These are phyloP conservation scores for Sorex fumeus DNA, from an alignment of 2,113 vertebrate genomes.

Conservation along the genomic window DNA sequence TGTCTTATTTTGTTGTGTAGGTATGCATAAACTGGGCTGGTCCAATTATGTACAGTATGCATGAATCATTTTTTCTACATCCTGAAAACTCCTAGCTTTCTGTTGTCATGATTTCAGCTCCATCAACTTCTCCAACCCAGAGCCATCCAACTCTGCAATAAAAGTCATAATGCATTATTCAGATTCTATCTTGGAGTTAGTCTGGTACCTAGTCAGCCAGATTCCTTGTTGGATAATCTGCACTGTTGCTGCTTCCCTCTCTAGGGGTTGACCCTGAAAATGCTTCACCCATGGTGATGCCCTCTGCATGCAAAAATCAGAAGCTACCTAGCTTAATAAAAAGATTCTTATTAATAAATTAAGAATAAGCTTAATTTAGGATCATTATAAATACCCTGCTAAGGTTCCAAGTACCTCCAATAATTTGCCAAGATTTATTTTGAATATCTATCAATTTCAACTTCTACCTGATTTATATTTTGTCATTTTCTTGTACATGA, in stretches of 20 bases:
- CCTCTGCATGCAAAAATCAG: background rate
- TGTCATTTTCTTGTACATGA: background rate
- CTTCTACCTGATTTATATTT: background rate
- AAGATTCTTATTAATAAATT: too few relatives aligned
- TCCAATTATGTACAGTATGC: background rate
- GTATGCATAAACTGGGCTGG: background rate
- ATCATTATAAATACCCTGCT: background rate
- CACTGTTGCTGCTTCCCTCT: background rate
- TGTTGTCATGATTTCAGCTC: background rate
- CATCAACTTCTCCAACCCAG: background rate
- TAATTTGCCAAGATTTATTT: background rate
- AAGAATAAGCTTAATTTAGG: background rate
- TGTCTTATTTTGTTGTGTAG: conserved; percentile 11
- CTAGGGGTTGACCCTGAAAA: background rate
- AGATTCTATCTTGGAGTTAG: background rate
- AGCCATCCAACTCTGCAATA: background rate
- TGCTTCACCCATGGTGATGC: background rate
- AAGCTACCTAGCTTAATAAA: background rate
- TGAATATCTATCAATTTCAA: background rate
- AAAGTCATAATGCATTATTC: rapidly evolving
- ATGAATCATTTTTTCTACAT: background rate
- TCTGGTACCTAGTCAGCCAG: background rate
- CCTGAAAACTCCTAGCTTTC: too few relatives aligned
- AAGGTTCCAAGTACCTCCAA: background rate
- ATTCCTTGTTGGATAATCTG: background rate